Conservation (phyloP, 1,140 invertebrate species). For the Drosophila leontia region DNA sequence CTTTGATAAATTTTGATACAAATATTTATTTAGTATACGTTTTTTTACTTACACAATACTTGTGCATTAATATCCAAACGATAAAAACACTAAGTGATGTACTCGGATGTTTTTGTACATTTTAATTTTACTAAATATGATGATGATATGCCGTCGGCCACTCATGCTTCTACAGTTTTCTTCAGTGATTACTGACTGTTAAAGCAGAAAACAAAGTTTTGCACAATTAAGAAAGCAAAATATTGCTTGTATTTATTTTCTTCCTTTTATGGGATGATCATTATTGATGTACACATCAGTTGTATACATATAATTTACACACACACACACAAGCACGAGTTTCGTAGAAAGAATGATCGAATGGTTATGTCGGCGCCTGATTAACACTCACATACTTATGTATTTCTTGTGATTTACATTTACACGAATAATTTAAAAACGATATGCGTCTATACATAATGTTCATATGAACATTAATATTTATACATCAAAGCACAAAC, state of each 20-base stretch:
- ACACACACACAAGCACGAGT: not conserved
- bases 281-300: conserved; percentile 12
- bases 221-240: not conserved
- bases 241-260: not conserved
- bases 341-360: conserved; percentile 17
- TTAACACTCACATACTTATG: conserved; percentile 27
- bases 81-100: conserved; percentile 6
- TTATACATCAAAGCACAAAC: conserved; percentile 47
- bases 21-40: not conserved
- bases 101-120: conserved; percentile 11
- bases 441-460: conserved; percentile 3
- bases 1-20: not conserved
- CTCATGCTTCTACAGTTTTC: conserved; percentile 1
- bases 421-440: conserved; percentile 4
- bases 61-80: conserved; percentile 4
- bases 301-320: conserved; percentile 2
- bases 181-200: not conserved
- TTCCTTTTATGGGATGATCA: conserved; percentile 4
- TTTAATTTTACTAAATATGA: conserved; percentile 12
- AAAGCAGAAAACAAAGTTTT: not conserved
- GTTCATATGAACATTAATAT: conserved; percentile 21
- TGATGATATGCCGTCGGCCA: conserved; percentile 11
- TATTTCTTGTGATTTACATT: conserved; percentile 35
- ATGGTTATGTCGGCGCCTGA: conserved; percentile 12
- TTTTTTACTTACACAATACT: not conserved